Evolutionary conservation across 1,140 invertebrate species (phyloP).

Genomic region (Drosophila mojavensis): DNA sequence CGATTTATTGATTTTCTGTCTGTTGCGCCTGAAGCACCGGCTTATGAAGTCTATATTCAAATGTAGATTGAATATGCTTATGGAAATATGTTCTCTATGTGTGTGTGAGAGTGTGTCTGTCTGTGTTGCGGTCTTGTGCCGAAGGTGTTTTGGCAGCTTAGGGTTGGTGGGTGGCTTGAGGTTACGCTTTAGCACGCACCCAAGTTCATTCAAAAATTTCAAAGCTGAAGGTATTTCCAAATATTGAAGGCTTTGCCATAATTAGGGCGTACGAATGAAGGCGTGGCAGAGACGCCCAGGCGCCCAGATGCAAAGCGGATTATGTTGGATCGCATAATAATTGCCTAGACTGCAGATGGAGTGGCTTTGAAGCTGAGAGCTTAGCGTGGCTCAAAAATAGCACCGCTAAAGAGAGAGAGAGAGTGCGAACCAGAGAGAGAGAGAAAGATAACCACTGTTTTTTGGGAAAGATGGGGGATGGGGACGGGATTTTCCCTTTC

Average conservation of each 20-base stretch:
- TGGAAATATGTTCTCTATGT: neutral
- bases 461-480: too few species aligned
- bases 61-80: slow-evolving; percentile 27
- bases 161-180: slow-evolving; percentile 1
- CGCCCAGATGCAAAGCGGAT: neutral
- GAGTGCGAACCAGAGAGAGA: too few species aligned
- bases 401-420: neutral
- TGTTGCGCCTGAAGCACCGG: neutral
- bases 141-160: neutral
- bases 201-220: slow-evolving; percentile 25
- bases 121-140: neutral
- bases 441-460: too few species aligned
- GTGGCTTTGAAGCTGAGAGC: neutral
- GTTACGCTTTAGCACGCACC: neutral
- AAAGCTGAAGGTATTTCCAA: slow-evolving; percentile 34
- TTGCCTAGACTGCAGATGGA: neutral
- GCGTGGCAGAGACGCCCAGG: neutral
- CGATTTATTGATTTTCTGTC: slow-evolving; percentile 79
- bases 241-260: slow-evolving; percentile 7
- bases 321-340: neutral
- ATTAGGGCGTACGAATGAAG: slow-evolving; percentile 1
- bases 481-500: too few species aligned
- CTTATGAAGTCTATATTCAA: slow-evolving; percentile 36
- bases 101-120: neutral
- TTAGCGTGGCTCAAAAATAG: slow-evolving; percentile 2